Base-by-base conservation (phyloP, 1,140 invertebrate species). In the Rhynchophorus ferrugineus region DNA sequence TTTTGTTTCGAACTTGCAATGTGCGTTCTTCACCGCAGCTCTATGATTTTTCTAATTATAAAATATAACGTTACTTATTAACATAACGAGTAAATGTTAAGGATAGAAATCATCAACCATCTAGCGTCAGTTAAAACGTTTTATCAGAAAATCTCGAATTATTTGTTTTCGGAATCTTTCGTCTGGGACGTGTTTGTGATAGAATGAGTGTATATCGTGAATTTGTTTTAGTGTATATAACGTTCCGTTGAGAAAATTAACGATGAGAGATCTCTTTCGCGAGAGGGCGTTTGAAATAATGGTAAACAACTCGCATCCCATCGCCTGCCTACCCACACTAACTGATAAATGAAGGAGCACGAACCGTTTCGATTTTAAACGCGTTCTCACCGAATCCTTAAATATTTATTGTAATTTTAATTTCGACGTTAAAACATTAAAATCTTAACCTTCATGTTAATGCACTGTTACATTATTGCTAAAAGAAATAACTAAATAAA, bases 391-490 rank as follows among this genome's bases (percentile, higher is more conserved):
- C 5, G 5, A 13, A 6, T 6, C 24, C 24, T 11, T 29, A 29
- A 6, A 11, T 29, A 29, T 29, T 29, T 29, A 29, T 29, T 29
- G 11, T 29, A 6, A 29, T n/a, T n/a, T n/a, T n/a, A 5, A 29
- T 29, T 29, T 29, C 11, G 5, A 29, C 5, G 24, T 29, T 29
- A 29, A 29, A 29, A 5, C 24, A 29, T 11, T 22, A 20, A 20
- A 44, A 44, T 5, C 9, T 44, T 44, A 54, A 51, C 20, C 45
- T 58, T 57, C 54, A 58, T 58, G 58, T 61, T 63, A 60, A 62
- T 8, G 61, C 57, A 62, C 64, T 63, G 64, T 64, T 66, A 63
- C 29, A 46, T 38, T 29, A 11, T 29, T 11, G 24, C 24, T 29
- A 29, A 34, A 45, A 36, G 3, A 14, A 37, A 44, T 39, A 51